A percentile compares a stretch with the other conserved stretches of the same genome.
Conservation (phyloP, 1,140 invertebrate genomes). For the Platorchestia sp. region DNA sequence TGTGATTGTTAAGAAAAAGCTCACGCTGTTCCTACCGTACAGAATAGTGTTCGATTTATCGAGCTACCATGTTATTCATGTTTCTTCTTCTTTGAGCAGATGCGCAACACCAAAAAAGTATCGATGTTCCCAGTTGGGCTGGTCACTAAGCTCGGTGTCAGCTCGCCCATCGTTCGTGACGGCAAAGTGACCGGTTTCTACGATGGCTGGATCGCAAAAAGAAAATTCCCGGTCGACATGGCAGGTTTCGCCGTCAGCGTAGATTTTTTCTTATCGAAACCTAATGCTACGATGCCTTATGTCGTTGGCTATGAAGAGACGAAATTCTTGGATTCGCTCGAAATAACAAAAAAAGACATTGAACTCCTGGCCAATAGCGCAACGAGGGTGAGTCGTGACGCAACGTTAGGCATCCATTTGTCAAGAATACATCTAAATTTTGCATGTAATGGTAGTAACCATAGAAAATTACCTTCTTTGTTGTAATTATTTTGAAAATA, state of each 20-base stretch:
- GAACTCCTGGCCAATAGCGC: slow-evolving; percentile 85
- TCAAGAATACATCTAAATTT: background rate
- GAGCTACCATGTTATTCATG: background rate
- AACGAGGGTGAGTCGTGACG: slow-evolving; percentile 75
- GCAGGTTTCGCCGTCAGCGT: slow-evolving; percentile 86
- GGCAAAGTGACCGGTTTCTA: slow-evolving; percentile 81
- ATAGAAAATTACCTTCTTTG: background rate
- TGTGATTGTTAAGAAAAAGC: background rate
- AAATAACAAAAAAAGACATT: slow-evolving; percentile 80
- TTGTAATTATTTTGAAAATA: background rate
- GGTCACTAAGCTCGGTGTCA: slow-evolving; percentile 78
- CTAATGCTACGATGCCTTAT: slow-evolving; percentile 81
- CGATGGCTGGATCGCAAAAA: slow-evolving; percentile 80
- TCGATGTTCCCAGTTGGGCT: slow-evolving; percentile 89
- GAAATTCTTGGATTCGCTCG: slow-evolving; percentile 82
- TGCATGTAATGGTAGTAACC: background rate
- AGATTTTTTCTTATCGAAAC: slow-evolving; percentile 72
- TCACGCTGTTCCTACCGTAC: background rate
- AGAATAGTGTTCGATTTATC: background rate
- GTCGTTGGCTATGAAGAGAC: slow-evolving; percentile 87
- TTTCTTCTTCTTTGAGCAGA: slow-evolving; percentile 73
- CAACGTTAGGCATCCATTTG: background rate
- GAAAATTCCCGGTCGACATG: slow-evolving; percentile 88
- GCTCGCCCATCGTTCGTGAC: slow-evolving; percentile 77
- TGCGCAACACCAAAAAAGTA: slow-evolving; percentile 81